Evolutionary conservation across 2,797 vertebrate species (phyloP), one percentile per base, ranked within the genome.

Genomic region (Graptemys geographica): DNA sequence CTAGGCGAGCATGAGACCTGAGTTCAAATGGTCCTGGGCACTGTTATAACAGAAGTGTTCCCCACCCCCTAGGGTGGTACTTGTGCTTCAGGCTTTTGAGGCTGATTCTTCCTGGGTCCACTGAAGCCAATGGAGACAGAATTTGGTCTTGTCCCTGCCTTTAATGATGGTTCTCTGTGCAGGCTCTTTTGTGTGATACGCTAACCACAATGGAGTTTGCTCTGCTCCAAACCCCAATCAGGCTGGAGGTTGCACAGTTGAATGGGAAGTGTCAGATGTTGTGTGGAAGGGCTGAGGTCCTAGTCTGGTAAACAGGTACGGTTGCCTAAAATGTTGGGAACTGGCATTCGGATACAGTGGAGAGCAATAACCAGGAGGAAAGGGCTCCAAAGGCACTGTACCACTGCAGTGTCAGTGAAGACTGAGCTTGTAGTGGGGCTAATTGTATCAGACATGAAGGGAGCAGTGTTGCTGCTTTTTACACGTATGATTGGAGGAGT

Each of bases 371-470:
- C 13, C 1, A 23, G 11, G 25, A 81, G 65, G 57, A 91, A 87
- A 85, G 53, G 5, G 25, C 15, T 18, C 72, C 27, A 62, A 25
- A 49, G 74, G 80, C 37, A 51, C 19, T 23, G 3, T 79, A 6
- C 82, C 44, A n/a, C 4, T 56, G 57, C 15, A 31, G 83, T 94
- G 91, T 87, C 69, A n/a, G 51, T 90, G 59, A 95, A 92, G 49
- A 83, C 21, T 79, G 19, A 51, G 44, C 55, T 83, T 83, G 4
- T 37, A 72, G 51, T 86, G 55, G 78, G 5, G 0, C 4, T 79
- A 37, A 37, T 81, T 31, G 27, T 47, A 15, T 76, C 76, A 81
- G 37, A 87, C 49, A 82, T 53, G 92, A 94, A 72, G 78, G 55
- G 55, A 23, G 53, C 12, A 33, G 78, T 69, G 27, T 47, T 76